Evolutionary conservation across 2,888 invertebrate species (phyloP).

Genomic region (Hymenopus coronatus): DNA sequence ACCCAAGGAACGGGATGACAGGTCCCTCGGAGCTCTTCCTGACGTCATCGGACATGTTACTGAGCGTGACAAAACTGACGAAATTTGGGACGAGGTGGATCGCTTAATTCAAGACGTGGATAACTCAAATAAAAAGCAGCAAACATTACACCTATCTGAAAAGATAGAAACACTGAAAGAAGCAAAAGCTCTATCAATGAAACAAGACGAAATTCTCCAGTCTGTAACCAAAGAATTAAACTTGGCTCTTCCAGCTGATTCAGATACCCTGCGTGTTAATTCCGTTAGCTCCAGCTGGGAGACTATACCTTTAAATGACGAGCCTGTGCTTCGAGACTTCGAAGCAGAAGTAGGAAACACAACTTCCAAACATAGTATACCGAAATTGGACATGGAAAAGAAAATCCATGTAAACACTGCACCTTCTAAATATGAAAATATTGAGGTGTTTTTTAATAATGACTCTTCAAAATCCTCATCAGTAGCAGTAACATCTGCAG

Average conservation of each 20-base stretch:
- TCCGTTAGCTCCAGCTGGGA: background rate
- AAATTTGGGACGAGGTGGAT: background rate
- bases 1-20: conserved; percentile 50
- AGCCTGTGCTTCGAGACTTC: background rate
- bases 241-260: background rate
- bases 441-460: no score
- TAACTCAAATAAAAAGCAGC: background rate
- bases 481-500: no score
- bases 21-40: background rate
- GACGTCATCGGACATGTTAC: background rate
- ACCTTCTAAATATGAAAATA: no score
- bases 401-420: no score
- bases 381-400: no score
- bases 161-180: background rate
- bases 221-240: background rate
- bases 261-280: background rate
- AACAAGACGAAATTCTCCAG: background rate
- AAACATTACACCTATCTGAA: background rate
- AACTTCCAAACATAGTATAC: no score
- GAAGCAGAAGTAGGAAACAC: no score
- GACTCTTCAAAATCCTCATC: no score
- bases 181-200: background rate
- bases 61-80: conserved; percentile 1
- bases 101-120: background rate
- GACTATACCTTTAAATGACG: background rate